Conservation (phyloP, 1,140 invertebrate genomes). For the Bombus polaris region DNA sequence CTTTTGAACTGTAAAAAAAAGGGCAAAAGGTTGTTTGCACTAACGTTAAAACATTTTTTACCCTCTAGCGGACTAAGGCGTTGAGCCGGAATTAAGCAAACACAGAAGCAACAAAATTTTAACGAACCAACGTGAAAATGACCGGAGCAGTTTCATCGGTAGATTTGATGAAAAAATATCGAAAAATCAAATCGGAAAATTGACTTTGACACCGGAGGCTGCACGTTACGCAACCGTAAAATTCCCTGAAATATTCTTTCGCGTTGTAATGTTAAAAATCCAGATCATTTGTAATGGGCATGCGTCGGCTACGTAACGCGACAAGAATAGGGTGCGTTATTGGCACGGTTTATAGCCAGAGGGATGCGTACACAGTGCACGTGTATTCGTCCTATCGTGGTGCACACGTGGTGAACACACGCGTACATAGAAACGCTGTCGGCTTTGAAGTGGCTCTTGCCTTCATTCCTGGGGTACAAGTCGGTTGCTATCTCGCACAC, state of each 20-base stretch:
- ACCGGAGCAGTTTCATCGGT: neutral
- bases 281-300: neutral
- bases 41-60: too few species aligned
- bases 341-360: slow-evolving; percentile 44
- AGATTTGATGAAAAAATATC: neutral
- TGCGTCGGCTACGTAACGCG: slow-evolving; percentile 20
- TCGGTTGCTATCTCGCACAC: slow-evolving; percentile 39
- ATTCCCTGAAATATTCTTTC: slow-evolving; percentile 3
- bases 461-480: slow-evolving; percentile 37
- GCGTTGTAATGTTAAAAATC: slow-evolving; percentile 12
- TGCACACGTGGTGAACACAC: neutral
- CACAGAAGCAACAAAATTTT: neutral
- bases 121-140: neutral
- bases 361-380: neutral
- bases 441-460: slow-evolving; percentile 52
- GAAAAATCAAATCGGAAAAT: neutral
- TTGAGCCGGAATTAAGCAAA: too few species aligned
- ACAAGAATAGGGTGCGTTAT: slow-evolving; percentile 47
- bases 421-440: neutral
- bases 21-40: too few species aligned
- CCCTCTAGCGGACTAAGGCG: too few species aligned
- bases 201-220: neutral
- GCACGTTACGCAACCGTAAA: neutral
- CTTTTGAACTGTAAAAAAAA: too few species aligned
- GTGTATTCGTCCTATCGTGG: slow-evolving; percentile 4